Percentiles rank a stretch among this genome's conserved stretches.
Evolutionary conservation across 30 jellyfish, hydroid and myxozoan species (phyloP).

Genomic region (Euphysa ruthae): DNA sequence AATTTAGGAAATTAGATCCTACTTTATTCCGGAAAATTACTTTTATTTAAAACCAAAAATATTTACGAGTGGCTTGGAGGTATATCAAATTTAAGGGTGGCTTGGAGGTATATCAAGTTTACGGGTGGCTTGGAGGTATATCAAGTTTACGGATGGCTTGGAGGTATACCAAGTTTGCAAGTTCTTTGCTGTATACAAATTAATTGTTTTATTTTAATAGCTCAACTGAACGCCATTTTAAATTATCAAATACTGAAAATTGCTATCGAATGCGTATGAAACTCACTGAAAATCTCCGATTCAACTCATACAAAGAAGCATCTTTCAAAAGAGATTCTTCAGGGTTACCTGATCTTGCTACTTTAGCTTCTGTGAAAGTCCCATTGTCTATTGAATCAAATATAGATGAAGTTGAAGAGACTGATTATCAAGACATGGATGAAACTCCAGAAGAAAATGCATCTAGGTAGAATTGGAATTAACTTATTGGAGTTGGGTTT

Average conservation of each 20-base stretch:
- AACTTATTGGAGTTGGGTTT: too few relatives aligned
- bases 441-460: neutral
- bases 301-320: constrained; percentile 60
- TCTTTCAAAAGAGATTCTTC: constrained; percentile 15
- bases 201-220: constrained; percentile 24
- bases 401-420: neutral
- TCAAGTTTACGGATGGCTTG: too few relatives aligned
- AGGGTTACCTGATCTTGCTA: neutral
- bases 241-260: constrained; percentile 68
- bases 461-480: neutral
- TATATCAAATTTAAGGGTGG: too few relatives aligned
- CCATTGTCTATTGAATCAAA: neutral
- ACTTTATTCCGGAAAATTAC: too few relatives aligned
- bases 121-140: too few relatives aligned
- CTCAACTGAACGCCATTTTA: constrained; percentile 36
- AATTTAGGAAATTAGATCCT: too few relatives aligned
- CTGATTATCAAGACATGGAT: neutral
- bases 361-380: neutral
- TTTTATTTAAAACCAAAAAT: too few relatives aligned
- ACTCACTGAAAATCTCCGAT: constrained; percentile 40
- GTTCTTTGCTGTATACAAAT: too few relatives aligned
- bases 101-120: too few relatives aligned
- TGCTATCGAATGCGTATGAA: constrained; percentile 85
- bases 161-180: too few relatives aligned
- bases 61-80: too few relatives aligned